Base-by-base conservation (phyloP, 23 tunicate species). In the Diplosoma virens region DNA sequence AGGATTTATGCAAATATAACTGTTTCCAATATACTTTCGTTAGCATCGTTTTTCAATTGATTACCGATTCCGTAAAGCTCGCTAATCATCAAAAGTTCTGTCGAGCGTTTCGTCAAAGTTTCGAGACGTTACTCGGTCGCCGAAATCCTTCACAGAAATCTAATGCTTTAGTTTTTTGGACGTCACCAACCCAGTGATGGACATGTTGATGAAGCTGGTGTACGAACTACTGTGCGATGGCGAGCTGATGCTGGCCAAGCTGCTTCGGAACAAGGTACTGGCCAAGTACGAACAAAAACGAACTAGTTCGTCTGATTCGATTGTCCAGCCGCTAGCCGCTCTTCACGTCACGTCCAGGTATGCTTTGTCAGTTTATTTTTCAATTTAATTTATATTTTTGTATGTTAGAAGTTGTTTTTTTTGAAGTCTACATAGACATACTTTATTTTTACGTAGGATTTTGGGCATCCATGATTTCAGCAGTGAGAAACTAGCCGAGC, bases 401-500 rank as follows among this genome's bases (percentile, higher is more conserved):
- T 14, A 41, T 41, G 9, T 41, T 41, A 14, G 14, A 14, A 30
- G 0, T 29, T 33, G 17, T 32, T 25, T 11, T 0, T 30, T 0
- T 30, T 0, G 0, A 30, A 0, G 28, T 0, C 0, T n/a, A n/a
- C n/a, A n/a, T n/a, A n/a, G n/a, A n/a, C n/a, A n/a, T n/a, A 70
- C 61, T 20, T 25, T 25, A 18, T 25, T 26, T 58, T 25, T 47
- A 4, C 64, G 21, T 80, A 92, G 97, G 52, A 93, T 85, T 21
- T 50, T 59, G 73, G 81, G 87, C 37, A 77, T 92, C 35, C 79
- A 73, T 29, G 97, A 92, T 30, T 92, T 92, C 84, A 76, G 87
- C 50, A 92, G 97, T 69, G 97, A 92, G 58, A 92, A 81, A 58
- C 35, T 92, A 2, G 97, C 97, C 23, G 97, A 92, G 48, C 97